A percentile compares a stretch with the other conserved stretches of the same genome.
phyloP scores from a whole-genome alignment of 2,888 invertebrate genomes.

The Formica aserva region DNA sequence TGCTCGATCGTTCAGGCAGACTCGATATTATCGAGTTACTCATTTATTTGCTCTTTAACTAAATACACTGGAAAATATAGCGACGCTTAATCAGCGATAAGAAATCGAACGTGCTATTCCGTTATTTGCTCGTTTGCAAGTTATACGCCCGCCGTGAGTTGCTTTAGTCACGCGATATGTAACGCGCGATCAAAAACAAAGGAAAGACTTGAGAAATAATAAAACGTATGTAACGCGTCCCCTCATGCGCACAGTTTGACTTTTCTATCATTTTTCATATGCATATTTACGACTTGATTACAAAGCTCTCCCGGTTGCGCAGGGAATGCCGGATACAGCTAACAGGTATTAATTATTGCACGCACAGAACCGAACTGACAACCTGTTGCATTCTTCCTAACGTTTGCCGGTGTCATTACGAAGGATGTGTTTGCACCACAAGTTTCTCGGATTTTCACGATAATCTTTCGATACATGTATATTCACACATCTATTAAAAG shows the following conservation, averaged over 20 bases:
- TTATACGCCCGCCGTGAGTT: not conserved
- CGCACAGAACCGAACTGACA: slow-evolving; percentile 62
- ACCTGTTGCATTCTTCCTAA: slow-evolving; percentile 73
- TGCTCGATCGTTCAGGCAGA: not conserved
- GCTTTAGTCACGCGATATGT: slow-evolving; percentile 37
- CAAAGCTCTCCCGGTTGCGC: slow-evolving; percentile 55
- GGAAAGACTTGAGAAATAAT: slow-evolving; percentile 37
- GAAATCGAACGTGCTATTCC: slow-evolving; percentile 18
- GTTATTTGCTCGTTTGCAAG: slow-evolving; percentile 15
- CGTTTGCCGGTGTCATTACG: slow-evolving; percentile 18
- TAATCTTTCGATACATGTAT: slow-evolving; percentile 13
- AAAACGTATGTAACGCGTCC: slow-evolving; percentile 28
- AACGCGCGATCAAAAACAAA: slow-evolving; percentile 26
- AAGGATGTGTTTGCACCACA: slow-evolving; percentile 40
- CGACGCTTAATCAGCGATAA: slow-evolving; percentile 32
- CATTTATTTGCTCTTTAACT: not conserved
- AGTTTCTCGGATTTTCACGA: not conserved
- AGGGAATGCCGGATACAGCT: slow-evolving; percentile 57
- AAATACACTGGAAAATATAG: slow-evolving; percentile 5
- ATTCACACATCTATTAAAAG: slow-evolving; percentile 44
- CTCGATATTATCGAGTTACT: not conserved
- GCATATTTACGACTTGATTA: slow-evolving; percentile 78
- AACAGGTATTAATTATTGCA: slow-evolving; percentile 72
- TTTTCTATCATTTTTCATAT: slow-evolving; percentile 70
- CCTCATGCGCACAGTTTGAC: slow-evolving; percentile 46